Percentiles rank a stretch among this genome's conserved stretches.
Evolutionary conservation across 2,797 vertebrate genomes (phyloP).

Genomic region (Falco concolor): DNA sequence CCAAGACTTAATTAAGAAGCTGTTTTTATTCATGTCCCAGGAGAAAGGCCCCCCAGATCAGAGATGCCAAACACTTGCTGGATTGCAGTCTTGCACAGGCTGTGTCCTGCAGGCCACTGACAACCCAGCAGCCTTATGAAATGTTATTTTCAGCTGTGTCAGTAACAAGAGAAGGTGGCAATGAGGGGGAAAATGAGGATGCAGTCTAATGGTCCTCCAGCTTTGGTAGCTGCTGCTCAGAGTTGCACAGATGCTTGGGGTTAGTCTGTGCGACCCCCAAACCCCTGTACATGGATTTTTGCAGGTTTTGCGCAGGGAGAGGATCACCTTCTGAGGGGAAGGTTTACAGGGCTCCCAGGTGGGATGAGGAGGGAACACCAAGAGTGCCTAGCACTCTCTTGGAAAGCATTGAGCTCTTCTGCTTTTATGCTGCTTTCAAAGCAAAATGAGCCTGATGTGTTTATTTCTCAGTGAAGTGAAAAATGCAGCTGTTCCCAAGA

Average conservation of each 20-base stretch:
- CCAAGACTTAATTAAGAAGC: conserved; percentile 28
- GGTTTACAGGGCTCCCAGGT: background rate
- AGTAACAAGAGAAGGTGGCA: background rate
- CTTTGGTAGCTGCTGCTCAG: background rate
- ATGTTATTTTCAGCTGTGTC: background rate
- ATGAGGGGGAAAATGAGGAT: background rate
- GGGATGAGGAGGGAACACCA: background rate
- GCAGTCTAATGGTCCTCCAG: background rate
- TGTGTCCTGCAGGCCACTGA: background rate
- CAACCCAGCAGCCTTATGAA: background rate
- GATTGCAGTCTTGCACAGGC: background rate
- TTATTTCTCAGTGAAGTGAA: conserved; percentile 1
- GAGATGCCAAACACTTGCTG: background rate
- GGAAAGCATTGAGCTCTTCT: background rate
- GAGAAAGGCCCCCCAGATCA: background rate
- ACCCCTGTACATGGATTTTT: accelerated
- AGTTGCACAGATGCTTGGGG: background rate
- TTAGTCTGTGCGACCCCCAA: background rate
- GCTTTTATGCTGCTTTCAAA: background rate
- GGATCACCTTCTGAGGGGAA: background rate
- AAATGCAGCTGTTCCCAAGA: background rate
- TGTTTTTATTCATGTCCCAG: background rate
- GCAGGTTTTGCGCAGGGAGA: background rate
- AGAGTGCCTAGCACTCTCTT: accelerated
- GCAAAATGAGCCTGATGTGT: background rate